Percentiles rank a stretch among this genome's conserved stretches.
Conservation (phyloP, 1,140 invertebrate genomes). For the Metopolophium dirhodum region DNA sequence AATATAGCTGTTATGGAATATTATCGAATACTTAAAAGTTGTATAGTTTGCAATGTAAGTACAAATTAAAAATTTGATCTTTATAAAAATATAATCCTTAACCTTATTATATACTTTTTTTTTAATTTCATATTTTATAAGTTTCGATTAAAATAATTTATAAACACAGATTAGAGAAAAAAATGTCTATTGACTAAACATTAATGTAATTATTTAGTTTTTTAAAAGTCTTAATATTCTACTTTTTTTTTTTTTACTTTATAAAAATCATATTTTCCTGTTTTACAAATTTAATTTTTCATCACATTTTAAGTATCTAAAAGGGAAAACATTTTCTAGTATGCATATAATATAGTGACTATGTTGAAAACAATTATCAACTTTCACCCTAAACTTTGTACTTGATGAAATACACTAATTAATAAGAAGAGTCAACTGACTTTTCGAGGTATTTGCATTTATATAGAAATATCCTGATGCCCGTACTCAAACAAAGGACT, state of each 20-base stretch:
- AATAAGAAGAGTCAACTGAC: not conserved
- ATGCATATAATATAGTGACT: not conserved
- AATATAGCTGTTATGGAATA: not conserved
- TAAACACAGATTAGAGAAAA: not conserved
- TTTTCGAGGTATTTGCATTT: conserved; percentile 26
- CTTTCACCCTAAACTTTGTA: not conserved
- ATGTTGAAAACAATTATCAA: conserved; percentile 35
- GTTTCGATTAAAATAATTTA: not conserved
- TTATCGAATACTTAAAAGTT: not conserved
- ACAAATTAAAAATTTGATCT: not conserved
- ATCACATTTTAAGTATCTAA: not conserved
- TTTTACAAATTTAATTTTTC: not conserved
- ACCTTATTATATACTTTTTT: not conserved
- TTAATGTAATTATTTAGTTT: not conserved
- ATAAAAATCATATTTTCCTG: not conserved
- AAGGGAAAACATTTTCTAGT: not conserved
- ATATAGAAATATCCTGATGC: conserved; percentile 20
- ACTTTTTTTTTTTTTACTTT: not conserved
- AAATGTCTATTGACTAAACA: not conserved
- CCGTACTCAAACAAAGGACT: not conserved
- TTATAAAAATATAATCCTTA: not conserved
- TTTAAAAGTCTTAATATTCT: not conserved
- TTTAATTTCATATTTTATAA: not conserved
- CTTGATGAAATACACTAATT: conserved; percentile 41
- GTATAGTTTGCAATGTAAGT: not conserved